Conservation (phyloP, 2,797 vertebrate genomes). For the Poecile montanus region DNA sequence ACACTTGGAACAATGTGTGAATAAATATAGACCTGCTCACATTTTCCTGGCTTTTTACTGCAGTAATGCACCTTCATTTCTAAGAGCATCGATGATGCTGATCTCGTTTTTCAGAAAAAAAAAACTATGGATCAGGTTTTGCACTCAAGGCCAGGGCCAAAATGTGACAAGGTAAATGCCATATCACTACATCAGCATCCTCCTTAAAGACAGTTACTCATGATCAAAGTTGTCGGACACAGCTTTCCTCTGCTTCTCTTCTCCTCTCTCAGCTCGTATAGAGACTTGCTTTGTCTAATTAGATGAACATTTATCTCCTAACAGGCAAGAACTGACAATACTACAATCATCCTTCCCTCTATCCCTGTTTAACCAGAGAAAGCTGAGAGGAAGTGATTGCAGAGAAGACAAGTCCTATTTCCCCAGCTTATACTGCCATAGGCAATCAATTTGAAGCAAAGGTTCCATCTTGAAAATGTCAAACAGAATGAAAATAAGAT, state of each 20-base stretch:
- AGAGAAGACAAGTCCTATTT: conserved; percentile 5
- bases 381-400: conserved; percentile 18
- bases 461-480: conserved; percentile 40
- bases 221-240: neutral
- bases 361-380: conserved; percentile 10
- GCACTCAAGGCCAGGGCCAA: neutral
- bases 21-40: neutral
- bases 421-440: neutral
- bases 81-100: neutral
- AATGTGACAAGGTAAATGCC: neutral
- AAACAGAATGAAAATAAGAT: neutral
- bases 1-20: neutral
- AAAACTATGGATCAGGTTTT: neutral
- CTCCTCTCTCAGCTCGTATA: neutral
- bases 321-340: conserved; percentile 25
- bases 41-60: neutral
- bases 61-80: neutral
- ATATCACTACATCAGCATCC: neutral
- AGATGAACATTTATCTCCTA: conserved; percentile 39
- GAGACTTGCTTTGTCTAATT: conserved; percentile 36
- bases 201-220: neutral
- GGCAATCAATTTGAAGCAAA: conserved; percentile 39
- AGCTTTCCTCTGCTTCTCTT: neutral
- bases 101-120: neutral
- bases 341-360: neutral